Evolutionary conservation across 1,140 invertebrate genomes (phyloP).

Genomic region (Frieseomelitta varia): DNA sequence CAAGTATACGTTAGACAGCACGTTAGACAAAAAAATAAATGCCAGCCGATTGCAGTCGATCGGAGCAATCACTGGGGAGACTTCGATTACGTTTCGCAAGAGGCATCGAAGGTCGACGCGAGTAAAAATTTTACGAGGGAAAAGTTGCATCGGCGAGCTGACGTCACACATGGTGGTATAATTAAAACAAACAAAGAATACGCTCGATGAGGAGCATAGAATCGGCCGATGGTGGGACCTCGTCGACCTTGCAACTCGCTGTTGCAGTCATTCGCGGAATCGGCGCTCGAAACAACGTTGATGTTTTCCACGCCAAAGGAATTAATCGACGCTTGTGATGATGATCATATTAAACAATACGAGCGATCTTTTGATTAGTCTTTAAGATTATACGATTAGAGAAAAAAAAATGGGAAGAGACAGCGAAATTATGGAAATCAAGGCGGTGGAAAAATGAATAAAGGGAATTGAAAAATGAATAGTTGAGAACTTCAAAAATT

Average conservation of each 20-base stretch:
- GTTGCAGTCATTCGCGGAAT: background rate
- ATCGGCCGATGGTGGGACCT: constrained; percentile 39
- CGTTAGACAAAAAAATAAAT: background rate
- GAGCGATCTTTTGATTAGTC: background rate
- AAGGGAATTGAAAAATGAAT: too few species aligned
- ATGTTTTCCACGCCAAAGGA: background rate
- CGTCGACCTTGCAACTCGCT: constrained; percentile 70
- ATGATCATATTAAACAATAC: background rate
- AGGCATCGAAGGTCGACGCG: constrained; percentile 14
- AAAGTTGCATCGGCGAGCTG: background rate
- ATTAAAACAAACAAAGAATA: constrained; percentile 79
- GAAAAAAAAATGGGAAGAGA: too few species aligned
- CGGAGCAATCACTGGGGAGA: background rate
- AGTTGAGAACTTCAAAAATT: too few species aligned
- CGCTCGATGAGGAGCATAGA: constrained; percentile 63
- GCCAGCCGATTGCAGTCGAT: background rate
- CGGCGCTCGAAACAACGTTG: background rate
- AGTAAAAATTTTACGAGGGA: constrained; percentile 18
- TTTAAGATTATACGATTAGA: background rate
- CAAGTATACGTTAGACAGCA: background rate
- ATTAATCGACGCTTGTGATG: background rate
- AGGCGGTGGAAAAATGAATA: too few species aligned
- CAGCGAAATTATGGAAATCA: too few species aligned
- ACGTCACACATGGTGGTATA: constrained; percentile 50
- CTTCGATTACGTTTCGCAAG: background rate